A percentile compares a stretch with the other conserved stretches of the same genome.
Conservation (phyloP, 2,888 invertebrate genomes). For the Tipula unca region DNA sequence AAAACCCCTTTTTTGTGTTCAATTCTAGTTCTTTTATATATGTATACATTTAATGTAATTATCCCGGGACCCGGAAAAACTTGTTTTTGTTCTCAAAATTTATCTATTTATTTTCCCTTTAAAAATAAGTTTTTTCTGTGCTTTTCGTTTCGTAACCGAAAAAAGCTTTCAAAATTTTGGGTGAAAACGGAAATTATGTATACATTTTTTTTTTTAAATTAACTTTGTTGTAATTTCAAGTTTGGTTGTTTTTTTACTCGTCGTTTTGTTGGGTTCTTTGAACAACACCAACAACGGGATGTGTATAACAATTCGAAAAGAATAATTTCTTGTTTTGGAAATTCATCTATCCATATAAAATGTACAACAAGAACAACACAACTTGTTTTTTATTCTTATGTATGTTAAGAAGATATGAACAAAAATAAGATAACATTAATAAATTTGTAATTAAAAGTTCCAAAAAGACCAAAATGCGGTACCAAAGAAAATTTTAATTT, state of each 20-base stretch:
- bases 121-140: background rate
- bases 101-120: background rate
- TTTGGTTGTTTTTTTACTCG: background rate
- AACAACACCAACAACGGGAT: background rate
- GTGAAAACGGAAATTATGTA: background rate
- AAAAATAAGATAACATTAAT: background rate
- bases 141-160: background rate
- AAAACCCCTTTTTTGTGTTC: conserved; percentile 8
- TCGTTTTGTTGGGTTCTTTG: background rate
- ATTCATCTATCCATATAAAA: background rate
- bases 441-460: background rate
- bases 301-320: background rate
- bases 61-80: background rate
- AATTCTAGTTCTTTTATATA: background rate
- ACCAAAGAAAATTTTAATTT: background rate
- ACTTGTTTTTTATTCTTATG: background rate
- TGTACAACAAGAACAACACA: background rate
- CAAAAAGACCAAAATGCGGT: background rate
- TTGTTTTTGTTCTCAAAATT: background rate
- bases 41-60: background rate
- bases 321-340: background rate
- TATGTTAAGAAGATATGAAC: background rate
- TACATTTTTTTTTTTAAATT: background rate
- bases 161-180: background rate
- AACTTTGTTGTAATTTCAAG: background rate